Base-by-base conservation (phyloP, 2,888 invertebrate genomes). In the Charanyca ferruginea region DNA sequence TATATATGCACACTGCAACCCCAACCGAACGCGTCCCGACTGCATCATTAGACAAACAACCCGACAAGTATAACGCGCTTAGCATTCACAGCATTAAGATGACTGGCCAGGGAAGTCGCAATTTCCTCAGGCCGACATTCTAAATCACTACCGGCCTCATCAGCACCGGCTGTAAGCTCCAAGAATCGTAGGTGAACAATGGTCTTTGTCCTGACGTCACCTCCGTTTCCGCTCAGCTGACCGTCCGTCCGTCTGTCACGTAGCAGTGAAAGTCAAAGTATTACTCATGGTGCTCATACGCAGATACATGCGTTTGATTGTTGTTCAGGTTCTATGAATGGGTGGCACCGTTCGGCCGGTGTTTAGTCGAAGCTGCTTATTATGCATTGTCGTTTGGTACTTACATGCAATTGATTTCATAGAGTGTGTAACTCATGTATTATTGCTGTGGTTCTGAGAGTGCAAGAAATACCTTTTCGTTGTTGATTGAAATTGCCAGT, bases 201-300 rank as follows among this genome's bases (percentile, higher is more conserved):
- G 79, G 79, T 52, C 51, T 61, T 55, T 73, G 66, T 89, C 89
- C 90, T 89, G 93, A 91, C 94, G 94, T 94, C 94, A 94, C 86
- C 87, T 94, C 94, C 85, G 88, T 83, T 91, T 93, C 93, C 94
- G 91, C 89, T 89, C 94, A 94, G 94, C 94, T 94, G 94, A 90
- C 86, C 83, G 83, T 82, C 83, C 71, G 73, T 75, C 79, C 59
- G 85, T 82, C 84, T 80, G 84, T 85, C 88, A 88, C 88, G 89
- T 87, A 79, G 57, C 84, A 90, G 90, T 89, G 90, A 90, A 90
- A 90, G 90, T 90, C 84, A 83, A 83, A 79, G 80, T 79, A 79
- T 82, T 83, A 82, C 68, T 82, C 82, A 82, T 59, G 72, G 28
- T 18, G 42, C 47, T 52, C 47, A 53, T 66, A 45, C 47, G 53